phyloP scores from a whole-genome alignment of 2,113 vertebrate genomes.

The Cathartes aura region DNA sequence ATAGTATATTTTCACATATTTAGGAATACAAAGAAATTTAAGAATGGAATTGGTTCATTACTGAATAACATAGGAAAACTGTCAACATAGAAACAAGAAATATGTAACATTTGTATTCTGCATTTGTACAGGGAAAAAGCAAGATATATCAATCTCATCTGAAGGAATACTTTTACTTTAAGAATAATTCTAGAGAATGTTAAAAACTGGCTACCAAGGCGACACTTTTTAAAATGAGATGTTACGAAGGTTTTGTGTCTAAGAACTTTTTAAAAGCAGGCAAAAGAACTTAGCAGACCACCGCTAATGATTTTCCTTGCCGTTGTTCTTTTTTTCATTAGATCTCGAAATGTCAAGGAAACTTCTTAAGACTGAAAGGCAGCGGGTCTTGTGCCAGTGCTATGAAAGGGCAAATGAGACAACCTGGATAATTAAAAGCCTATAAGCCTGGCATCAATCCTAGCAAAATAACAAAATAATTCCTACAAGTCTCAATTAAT shows the following conservation, averaged over 20 bases:
- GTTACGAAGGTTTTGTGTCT: rapidly evolving
- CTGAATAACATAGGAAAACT: background rate
- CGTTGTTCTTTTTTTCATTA: background rate
- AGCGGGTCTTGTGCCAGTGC: background rate
- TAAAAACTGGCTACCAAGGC: background rate
- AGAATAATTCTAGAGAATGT: background rate
- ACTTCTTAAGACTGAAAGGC: background rate
- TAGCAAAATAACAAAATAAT: background rate
- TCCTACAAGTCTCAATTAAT: background rate
- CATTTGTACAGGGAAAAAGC: background rate
- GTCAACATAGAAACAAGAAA: background rate
- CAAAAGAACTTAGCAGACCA: background rate
- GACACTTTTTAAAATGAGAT: background rate
- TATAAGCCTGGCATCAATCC: background rate
- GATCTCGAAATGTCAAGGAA: background rate
- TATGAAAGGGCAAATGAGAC: background rate
- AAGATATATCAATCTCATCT: background rate
- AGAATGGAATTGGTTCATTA: background rate
- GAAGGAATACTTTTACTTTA: background rate
- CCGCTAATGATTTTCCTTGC: background rate
- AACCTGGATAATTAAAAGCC: constrained; percentile 11
- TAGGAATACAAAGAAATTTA: background rate
- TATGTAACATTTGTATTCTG: background rate
- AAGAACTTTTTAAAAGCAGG: background rate
- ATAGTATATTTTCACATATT: background rate